Evolutionary conservation across 2,113 vertebrate genomes (phyloP), one percentile per base, ranked within the genome.

Genomic region (Erinaceus europaeus): DNA sequence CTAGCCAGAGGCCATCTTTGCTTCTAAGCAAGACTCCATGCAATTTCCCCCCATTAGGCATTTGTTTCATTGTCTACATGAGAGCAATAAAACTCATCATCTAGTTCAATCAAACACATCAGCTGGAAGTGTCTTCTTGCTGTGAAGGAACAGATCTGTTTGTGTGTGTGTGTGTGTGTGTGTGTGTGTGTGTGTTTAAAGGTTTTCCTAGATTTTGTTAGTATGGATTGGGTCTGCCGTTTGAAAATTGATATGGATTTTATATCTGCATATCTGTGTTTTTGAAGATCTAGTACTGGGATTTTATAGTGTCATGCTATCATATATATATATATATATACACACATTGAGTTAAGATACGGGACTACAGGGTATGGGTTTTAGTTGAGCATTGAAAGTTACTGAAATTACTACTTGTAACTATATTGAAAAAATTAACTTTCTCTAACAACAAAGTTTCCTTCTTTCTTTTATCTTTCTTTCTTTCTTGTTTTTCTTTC

Each of bases 91-190:
- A 94, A 87, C 50, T 50, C 94, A 94, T 29, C 94, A 94, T 84
- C 89, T 40, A 89, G 73, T 65, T 93, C 92, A 95, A 93, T 95
- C 93, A 94, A 94, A 94, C 82, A 94, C 72, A 93, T 87, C 93
- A 93, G 92, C 91, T 95, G 92, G 78, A 94, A 79, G 11, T 20
- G 52, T 86, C 59, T 80, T 90, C 92, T 88, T 73, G 62, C 90
- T 94, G 81, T 72, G 91, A 93, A 79, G 59, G 55, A 87, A 85
- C n/a, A 89, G 78, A 82, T 17, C 23, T 72, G 44, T 85, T 61
- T 52, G n/a, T n/a, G n/a, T n/a, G n/a, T n/a, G n/a, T n/a, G n/a
- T n/a, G n/a, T n/a, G n/a, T n/a, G n/a, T n/a, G n/a, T n/a, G n/a
- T n/a, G n/a, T n/a, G n/a, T n/a, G n/a, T n/a, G n/a, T n/a, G n/a